A percentile compares a stretch with the other conserved stretches of the same genome.
phyloP scores from a whole-genome alignment of 1,140 invertebrate species.

The Drosophila virilis region DNA sequence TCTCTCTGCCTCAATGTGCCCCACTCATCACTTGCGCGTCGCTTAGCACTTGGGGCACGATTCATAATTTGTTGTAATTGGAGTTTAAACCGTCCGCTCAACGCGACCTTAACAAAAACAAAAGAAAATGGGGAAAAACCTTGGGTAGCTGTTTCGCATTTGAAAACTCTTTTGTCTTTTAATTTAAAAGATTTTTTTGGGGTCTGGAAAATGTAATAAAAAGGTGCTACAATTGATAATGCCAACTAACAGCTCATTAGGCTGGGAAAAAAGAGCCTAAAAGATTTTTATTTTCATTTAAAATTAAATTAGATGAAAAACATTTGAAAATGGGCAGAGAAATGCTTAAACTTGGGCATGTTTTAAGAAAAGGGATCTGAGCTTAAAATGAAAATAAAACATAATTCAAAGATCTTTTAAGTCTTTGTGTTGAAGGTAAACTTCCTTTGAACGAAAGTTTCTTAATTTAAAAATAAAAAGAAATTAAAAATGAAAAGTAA shows the following conservation, averaged over 20 bases:
- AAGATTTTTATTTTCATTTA: not conserved
- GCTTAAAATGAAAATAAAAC: not conserved
- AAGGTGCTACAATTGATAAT: constrained; percentile 54
- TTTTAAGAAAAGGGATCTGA: not conserved
- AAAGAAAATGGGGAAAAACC: constrained; percentile 27
- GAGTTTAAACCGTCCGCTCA: constrained; percentile 65
- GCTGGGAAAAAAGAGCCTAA: not conserved
- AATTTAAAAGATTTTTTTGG: constrained; percentile 53
- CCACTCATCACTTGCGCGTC: constrained; percentile 14
- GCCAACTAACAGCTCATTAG: constrained; percentile 22
- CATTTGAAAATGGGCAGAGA: not conserved
- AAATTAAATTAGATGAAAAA: not conserved
- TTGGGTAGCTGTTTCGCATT: constrained; percentile 42
- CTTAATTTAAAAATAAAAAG: too few species aligned
- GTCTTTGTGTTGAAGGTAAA: too few species aligned
- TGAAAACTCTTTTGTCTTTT: constrained; percentile 34
- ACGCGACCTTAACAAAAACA: not conserved
- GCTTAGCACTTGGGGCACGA: constrained; percentile 57
- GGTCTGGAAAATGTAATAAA: constrained; percentile 46
- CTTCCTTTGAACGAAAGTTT: too few species aligned
- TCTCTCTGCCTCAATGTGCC: not conserved
- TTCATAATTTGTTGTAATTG: constrained; percentile 79
- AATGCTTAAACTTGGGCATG: too few species aligned
- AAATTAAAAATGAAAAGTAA: too few species aligned
- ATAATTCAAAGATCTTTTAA: too few species aligned